Percentiles rank a stretch among this genome's conserved stretches.
These are phyloP conservation scores for Vanacampus margaritifer DNA, from an alignment of 2,113 vertebrate species.

Conservation along the genomic window DNA sequence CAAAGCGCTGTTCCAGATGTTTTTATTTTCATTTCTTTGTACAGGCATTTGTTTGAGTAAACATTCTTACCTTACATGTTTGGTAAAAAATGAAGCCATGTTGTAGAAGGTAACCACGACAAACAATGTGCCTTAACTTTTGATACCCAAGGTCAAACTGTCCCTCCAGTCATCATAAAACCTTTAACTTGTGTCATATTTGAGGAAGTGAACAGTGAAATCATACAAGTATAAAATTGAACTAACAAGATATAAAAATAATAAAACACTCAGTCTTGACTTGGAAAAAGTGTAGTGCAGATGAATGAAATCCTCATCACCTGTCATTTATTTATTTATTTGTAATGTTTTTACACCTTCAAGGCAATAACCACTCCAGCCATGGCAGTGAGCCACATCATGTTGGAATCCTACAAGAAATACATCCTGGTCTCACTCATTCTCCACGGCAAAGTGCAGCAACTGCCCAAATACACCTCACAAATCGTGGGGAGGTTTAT, in stretches of 20 bases:
- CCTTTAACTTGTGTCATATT: no score
- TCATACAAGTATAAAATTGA: no score
- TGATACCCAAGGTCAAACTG: no score
- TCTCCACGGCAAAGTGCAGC: constrained; percentile 96
- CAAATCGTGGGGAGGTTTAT: constrained; percentile 98
- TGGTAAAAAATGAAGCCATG: no score
- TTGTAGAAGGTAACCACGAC: no score
- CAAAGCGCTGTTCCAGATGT: not conserved
- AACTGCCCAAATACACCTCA: constrained; percentile 96
- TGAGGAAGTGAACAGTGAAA: no score
- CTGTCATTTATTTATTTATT: not conserved
- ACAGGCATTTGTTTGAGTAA: not conserved
- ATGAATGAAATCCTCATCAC: not conserved
- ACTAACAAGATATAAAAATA: no score
- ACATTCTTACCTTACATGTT: no score
- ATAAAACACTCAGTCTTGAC: no score
- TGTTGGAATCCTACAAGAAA: constrained; percentile 99
- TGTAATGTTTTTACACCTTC: not conserved
- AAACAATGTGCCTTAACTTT: no score
- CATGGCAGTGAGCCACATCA: constrained; percentile 99
- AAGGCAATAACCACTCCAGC: constrained; percentile 98
- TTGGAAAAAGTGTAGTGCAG: no score
- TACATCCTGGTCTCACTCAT: constrained; percentile 99
- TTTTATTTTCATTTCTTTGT: not conserved
- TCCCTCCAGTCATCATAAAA: no score